phyloP scores from a whole-genome alignment of 2,888 invertebrate species.

The Meta bourneti region DNA sequence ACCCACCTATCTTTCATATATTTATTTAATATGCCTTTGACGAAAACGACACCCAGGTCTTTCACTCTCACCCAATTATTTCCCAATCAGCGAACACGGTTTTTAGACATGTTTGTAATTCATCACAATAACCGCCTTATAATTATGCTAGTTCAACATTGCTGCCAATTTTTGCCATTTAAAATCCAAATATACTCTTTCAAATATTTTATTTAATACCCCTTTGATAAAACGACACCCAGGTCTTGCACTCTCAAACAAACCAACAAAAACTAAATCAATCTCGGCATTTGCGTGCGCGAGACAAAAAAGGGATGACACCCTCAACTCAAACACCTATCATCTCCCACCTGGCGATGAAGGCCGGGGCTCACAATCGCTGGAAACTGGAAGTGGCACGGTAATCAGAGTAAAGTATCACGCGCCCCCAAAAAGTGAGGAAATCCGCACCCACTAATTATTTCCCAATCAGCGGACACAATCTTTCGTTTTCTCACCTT shows the following conservation, averaged over 20 bases:
- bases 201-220: too few relatives aligned
- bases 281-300: background rate
- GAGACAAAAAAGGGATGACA: background rate
- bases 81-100: slow-evolving; percentile 53
- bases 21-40: too few relatives aligned
- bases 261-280: background rate
- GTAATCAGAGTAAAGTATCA: slow-evolving; percentile 26
- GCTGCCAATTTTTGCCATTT: too few relatives aligned
- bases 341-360: background rate
- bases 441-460: slow-evolving; percentile 66
- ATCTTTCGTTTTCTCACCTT: slow-evolving; percentile 53
- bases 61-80: slow-evolving; percentile 38
- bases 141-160: too few relatives aligned
- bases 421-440: slow-evolving; percentile 24
- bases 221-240: background rate
- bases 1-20: too few relatives aligned
- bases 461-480: slow-evolving; percentile 58
- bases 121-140: too few relatives aligned
- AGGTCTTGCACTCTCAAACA: background rate
- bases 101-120: too few relatives aligned
- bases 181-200: too few relatives aligned
- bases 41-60: background rate
- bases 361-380: background rate
- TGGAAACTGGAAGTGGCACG: background rate
- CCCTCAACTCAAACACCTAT: background rate